Conservation (phyloP, 2,113 vertebrate species). For the Furnarius figulus region DNA sequence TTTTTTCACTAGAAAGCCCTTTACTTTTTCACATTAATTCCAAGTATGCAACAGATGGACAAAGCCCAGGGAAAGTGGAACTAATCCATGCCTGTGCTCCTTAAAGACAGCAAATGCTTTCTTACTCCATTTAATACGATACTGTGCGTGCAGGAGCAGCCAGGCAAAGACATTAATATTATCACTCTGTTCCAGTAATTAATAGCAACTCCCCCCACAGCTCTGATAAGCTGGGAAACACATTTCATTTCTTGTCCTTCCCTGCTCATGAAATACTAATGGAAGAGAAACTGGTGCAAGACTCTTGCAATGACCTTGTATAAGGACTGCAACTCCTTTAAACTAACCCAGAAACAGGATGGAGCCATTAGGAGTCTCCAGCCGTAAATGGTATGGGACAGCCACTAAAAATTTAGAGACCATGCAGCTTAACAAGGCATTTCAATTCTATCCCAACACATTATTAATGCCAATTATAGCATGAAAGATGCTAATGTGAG, state of each 20-base stretch:
- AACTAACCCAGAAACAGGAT: neutral
- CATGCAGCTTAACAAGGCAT: constrained; percentile 21
- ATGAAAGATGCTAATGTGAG: constrained; percentile 14
- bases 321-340: neutral
- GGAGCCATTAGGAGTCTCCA: neutral
- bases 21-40: neutral
- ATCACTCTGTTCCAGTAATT: constrained; percentile 9
- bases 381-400: neutral
- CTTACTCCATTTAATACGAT: neutral
- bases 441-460: constrained; percentile 8
- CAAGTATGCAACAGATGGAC: neutral
- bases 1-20: neutral
- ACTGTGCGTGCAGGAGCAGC: neutral
- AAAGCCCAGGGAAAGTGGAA: neutral
- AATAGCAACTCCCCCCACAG: constrained; percentile 13
- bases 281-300: neutral
- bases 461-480: constrained; percentile 41
- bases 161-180: constrained; percentile 16
- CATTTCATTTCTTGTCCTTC: neutral
- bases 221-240: constrained; percentile 17
- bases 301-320: neutral
- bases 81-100: neutral
- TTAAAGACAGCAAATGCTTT: neutral
- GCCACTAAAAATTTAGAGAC: constrained; percentile 19
- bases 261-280: neutral